These are phyloP conservation scores for Melanotaenia duboulayi DNA, from an alignment of 2,113 vertebrate species.

Conservation along the genomic window DNA sequence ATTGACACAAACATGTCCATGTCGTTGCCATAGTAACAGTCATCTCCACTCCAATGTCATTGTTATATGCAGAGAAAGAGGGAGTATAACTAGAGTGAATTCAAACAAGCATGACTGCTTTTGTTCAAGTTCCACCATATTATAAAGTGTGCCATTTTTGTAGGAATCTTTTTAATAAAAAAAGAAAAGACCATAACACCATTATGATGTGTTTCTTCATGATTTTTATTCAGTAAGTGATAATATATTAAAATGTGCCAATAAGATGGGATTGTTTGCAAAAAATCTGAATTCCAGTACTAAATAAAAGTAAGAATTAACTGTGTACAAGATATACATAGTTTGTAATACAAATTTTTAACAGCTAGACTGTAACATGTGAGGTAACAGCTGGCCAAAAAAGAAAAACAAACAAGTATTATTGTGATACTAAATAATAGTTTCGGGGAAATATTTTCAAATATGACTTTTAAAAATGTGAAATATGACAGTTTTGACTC, in stretches of 20 bases:
- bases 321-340: too few species aligned
- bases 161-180: slow-evolving; percentile 34
- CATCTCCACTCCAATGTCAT: slow-evolving; percentile 40
- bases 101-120: slow-evolving; percentile 43
- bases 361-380: too few species aligned
- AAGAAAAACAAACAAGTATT: too few species aligned
- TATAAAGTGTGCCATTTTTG: slow-evolving; percentile 27
- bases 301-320: too few species aligned
- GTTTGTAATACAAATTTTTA: too few species aligned
- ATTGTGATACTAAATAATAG: too few species aligned
- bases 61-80: slow-evolving; percentile 43
- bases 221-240: slow-evolving; percentile 1
- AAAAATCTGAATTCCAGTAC: too few species aligned
- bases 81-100: slow-evolving; percentile 47
- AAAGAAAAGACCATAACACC: slow-evolving; percentile 11
- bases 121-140: slow-evolving; percentile 45
- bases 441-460: too few species aligned
- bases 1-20: slow-evolving; percentile 39
- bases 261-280: too few species aligned
- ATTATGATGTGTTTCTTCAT: slow-evolving; percentile 4
- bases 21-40: slow-evolving; percentile 59
- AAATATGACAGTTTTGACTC: too few species aligned
- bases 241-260: slow-evolving; percentile 7
- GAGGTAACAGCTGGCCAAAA: too few species aligned
- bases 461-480: too few species aligned